A percentile compares a stretch with the other conserved stretches of the same genome.
These are phyloP conservation scores for Eremophila alpestris DNA, from an alignment of 2,797 vertebrate species.

Conservation along the genomic window DNA sequence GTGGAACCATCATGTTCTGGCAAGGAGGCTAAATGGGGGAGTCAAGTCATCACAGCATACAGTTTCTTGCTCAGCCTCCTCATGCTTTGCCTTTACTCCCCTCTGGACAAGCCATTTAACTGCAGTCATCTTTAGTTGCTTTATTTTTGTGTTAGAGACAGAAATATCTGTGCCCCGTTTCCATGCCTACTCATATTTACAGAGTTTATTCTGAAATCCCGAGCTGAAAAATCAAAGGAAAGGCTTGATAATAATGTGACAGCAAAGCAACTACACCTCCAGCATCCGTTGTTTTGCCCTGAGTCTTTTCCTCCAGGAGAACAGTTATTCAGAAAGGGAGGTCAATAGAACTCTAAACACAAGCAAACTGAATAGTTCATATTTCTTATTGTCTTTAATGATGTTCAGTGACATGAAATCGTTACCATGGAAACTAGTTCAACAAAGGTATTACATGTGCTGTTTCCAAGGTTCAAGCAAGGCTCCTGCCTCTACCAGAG, in stretches of 20 bases:
- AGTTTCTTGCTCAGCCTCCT: neutral
- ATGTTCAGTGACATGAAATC: slow-evolving; percentile 22
- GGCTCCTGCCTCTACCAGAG: neutral
- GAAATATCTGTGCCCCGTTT: slow-evolving; percentile 53
- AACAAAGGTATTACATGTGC: slow-evolving; percentile 36
- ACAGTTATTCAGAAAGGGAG: neutral
- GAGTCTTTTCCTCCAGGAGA: neutral
- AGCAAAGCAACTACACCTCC: neutral
- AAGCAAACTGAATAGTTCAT: slow-evolving; percentile 3
- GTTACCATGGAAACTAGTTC: slow-evolving; percentile 62
- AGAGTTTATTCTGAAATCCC: slow-evolving; percentile 8
- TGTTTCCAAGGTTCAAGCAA: neutral
- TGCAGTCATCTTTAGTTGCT: neutral
- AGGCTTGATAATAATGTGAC: neutral
- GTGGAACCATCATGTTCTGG: neutral
- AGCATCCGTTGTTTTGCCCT: neutral
- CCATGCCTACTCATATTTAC: slow-evolving; percentile 63
- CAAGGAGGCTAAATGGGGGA: neutral
- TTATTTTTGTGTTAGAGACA: slow-evolving; percentile 47
- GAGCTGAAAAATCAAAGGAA: slow-evolving; percentile 7
- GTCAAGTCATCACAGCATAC: neutral
- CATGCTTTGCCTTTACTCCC: neutral
- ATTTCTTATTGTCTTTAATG: slow-evolving; percentile 18
- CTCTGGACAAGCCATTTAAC: slow-evolving; percentile 18
- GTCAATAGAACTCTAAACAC: neutral